These are phyloP conservation scores for Megastigmus dorsalis DNA, from an alignment of 2,888 invertebrate species.

Conservation along the genomic window DNA sequence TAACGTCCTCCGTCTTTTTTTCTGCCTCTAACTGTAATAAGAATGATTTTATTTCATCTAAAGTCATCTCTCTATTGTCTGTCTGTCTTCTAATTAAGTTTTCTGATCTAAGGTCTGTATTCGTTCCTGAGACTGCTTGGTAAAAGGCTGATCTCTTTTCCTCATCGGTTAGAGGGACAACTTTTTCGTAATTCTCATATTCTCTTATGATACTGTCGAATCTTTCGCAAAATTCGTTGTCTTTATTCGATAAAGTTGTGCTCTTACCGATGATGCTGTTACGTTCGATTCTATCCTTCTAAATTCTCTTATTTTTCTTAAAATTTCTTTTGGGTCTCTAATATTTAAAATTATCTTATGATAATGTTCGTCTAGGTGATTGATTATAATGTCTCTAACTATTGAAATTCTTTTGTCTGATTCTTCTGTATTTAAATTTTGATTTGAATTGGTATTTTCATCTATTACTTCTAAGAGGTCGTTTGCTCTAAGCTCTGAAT, in stretches of 20 bases:
- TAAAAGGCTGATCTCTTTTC: conserved; percentile 52
- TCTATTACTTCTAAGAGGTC: neutral
- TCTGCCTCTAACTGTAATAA: conserved; percentile 49
- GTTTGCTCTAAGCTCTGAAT: neutral
- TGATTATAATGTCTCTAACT: conserved; percentile 53
- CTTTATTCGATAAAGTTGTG: conserved; percentile 47
- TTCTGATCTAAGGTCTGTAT: conserved; percentile 21
- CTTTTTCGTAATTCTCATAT: conserved; percentile 48
- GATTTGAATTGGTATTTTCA: neutral
- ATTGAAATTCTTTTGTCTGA: conserved; percentile 50
- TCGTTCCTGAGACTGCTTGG: conserved; percentile 33
- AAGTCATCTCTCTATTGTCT: conserved; percentile 30
- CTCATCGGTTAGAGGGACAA: conserved; percentile 50
- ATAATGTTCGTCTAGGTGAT: conserved; percentile 50
- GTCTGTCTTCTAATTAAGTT: conserved; percentile 44
- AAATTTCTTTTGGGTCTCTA: conserved; percentile 52
- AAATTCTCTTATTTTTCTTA: conserved; percentile 40
- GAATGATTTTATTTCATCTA: conserved; percentile 47
- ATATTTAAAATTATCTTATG: conserved; percentile 53
- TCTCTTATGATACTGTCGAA: conserved; percentile 53
- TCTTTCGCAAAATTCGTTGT: conserved; percentile 51
- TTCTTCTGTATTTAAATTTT: conserved; percentile 51
- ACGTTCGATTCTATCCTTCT: conserved; percentile 51
- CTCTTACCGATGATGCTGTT: no score
- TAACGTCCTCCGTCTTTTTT: conserved; percentile 15